Evolutionary conservation across 2,888 invertebrate genomes (phyloP), one percentile per base, ranked within the genome.

Genomic region (Pachliopta kotzebuea): DNA sequence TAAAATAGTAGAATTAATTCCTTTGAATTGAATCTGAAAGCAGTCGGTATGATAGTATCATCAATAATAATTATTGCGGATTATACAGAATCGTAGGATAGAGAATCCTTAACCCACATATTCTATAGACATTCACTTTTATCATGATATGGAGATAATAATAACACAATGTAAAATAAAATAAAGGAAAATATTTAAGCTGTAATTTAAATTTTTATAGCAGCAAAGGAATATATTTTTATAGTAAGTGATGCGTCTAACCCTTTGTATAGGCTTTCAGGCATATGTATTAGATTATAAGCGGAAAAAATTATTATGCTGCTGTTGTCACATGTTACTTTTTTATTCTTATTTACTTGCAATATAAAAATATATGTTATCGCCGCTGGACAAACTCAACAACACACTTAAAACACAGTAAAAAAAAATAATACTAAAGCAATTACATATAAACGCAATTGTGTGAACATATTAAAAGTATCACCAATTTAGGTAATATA

Each of bases 211-310:
- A 45, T n/a, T 45, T 45, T 45, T 45, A 45, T 45, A n/a, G 45
- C 4, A 45, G 45, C 18, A 45, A 45, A n/a, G n/a, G n/a, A n/a
- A 4, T n/a, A 7, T n/a, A n/a, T 42, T 45, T 45, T 45, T 45
- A 11, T 45, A 45, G 45, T 45, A 45, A 45, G n/a, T 45, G 45
- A 45, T n/a, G n/a, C 45, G 45, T 45, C 6, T 45, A 45, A 52
- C 18, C 59, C 59, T 59, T 59, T 59, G 59, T 59, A 29, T 52
- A 31, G 26, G 21, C 59, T 29, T 59, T 52, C 21, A n/a, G 59
- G 50, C 59, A 59, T 59, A 59, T 23, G 23, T 50, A 21, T 31
- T 59, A 52, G 52, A 50, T 59, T 20, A 14, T 29, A 52, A 14
- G 20, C 23, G 59, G 59, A 52, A 58, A 59, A 59, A 59, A 18